Evolutionary conservation across 92 coral and sea anemone genomes (phyloP), one percentile per base, ranked within the genome.

Genomic region (Pocillopora grandis): DNA sequence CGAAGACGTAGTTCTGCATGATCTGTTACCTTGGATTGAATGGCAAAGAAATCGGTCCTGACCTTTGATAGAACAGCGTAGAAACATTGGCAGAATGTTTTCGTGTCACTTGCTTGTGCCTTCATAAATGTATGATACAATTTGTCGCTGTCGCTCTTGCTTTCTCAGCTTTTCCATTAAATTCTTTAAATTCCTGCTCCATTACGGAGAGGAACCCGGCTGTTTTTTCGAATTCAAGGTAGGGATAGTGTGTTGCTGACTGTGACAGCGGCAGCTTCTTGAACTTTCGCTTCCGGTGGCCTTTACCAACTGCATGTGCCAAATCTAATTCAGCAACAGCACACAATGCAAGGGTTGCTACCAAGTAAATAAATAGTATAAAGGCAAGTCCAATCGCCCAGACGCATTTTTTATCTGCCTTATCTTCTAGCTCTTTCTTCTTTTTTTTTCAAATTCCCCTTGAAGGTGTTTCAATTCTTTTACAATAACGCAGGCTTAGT

Each of bases 181-280:
- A 90, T 62, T 55, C 56, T 23, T 10, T 63, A 69, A 90, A 52
- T 27, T 92, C 93, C 11, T 63, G 48, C 49, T 88, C 90, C 91
- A 92, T 77, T 7, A 63, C 79, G 15, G 82, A 75, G 91, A 90
- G 87, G 79, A 90, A 90, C 15, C 93, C 93, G 3, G 95, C 93
- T 16, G 93, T 93, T 58, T 69, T 61, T 21, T 21, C 21, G 17
- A 17, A 18, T 78, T 23, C 16, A 90, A 85, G 27, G 94, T 88
- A 14, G 92, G 92, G 60, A 91, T 90, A 92, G 76, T 13, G 78
- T 19, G 3, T 66, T 27, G 56, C 85, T 66, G 36, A 90, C 89
- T 11, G 81, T 65, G 49, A 89, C 71, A 18, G 90, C 70, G 10
- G 91, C 91, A 33, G 79, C 87, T 52, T 67, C 90, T 23, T 86